A percentile compares a stretch with the other conserved stretches of the same genome.
These are phyloP conservation scores for Aphaenogaster floridana DNA, from an alignment of 1,140 invertebrate genomes.

Conservation along the genomic window DNA sequence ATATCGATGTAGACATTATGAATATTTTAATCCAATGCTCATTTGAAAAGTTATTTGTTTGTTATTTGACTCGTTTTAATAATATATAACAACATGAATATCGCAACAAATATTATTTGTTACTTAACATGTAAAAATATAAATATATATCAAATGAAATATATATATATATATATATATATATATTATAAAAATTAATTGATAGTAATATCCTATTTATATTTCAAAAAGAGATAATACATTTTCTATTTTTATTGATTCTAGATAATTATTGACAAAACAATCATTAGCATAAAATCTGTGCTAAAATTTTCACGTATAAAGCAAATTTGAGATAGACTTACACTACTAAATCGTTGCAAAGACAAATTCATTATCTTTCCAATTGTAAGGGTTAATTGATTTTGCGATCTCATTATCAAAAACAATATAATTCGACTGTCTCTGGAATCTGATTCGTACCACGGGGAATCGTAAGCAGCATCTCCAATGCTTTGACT, in stretches of 20 bases:
- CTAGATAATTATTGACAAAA: neutral
- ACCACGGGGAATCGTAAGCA: constrained; percentile 59
- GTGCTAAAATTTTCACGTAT: neutral
- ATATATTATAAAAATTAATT: neutral
- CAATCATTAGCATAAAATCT: neutral
- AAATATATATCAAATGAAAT: neutral
- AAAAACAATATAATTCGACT: constrained; percentile 47
- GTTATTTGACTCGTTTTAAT: neutral
- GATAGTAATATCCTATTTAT: neutral
- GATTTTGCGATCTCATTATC: constrained; percentile 57
- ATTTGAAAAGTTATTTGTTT: neutral
- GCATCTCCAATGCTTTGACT: constrained; percentile 45
- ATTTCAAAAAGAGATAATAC: neutral
- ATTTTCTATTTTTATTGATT: neutral
- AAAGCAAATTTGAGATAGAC: neutral
- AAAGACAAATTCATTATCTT: constrained; percentile 65
- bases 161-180: neutral
- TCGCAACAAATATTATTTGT: neutral
- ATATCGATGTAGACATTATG: neutral
- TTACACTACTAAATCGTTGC: constrained; percentile 64
- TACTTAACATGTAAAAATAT: neutral
- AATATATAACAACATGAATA: neutral
- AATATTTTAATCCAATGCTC: neutral
- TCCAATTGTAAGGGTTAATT: constrained; percentile 63
- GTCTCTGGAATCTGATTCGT: constrained; percentile 32